phyloP scores from a whole-genome alignment of 2,888 invertebrate genomes.

The Dorcus hopei region DNA sequence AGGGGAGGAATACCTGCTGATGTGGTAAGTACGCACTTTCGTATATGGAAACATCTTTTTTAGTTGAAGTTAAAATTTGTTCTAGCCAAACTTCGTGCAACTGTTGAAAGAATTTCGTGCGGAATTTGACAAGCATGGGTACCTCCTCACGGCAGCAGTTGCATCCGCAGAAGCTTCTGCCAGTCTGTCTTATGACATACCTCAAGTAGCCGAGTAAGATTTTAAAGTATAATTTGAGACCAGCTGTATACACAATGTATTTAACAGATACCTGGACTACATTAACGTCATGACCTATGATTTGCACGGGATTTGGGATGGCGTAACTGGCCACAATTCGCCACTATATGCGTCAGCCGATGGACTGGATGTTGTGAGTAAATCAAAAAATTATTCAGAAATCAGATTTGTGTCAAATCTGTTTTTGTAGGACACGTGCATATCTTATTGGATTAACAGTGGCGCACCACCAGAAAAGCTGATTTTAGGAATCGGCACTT shows the following conservation, averaged over 20 bases:
- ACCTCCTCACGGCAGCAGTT: slow-evolving; percentile 59
- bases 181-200: slow-evolving; percentile 58
- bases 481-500: slow-evolving; percentile 65
- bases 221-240: neutral
- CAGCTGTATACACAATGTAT: no score
- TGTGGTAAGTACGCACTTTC: slow-evolving; percentile 23
- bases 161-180: slow-evolving; percentile 47
- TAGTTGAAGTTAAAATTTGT: neutral
- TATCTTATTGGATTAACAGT: slow-evolving; percentile 51
- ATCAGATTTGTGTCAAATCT: no score
- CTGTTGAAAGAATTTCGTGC: slow-evolving; percentile 55
- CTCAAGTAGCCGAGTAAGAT: slow-evolving; percentile 53
- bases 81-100: slow-evolving; percentile 41
- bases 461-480: slow-evolving; percentile 63
- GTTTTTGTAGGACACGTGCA: slow-evolving; percentile 31
- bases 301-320: slow-evolving; percentile 67
- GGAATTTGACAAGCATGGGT: slow-evolving; percentile 53
- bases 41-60: no score
- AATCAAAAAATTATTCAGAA: no score
- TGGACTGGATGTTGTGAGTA: slow-evolving; percentile 45
- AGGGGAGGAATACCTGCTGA: slow-evolving; percentile 46
- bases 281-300: slow-evolving; percentile 75
- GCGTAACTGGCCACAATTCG: slow-evolving; percentile 63
- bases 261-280: slow-evolving; percentile 52
- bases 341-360: slow-evolving; percentile 57